phyloP scores from a whole-genome alignment of 2,797 vertebrate genomes.

The Neostethus bicornis region DNA sequence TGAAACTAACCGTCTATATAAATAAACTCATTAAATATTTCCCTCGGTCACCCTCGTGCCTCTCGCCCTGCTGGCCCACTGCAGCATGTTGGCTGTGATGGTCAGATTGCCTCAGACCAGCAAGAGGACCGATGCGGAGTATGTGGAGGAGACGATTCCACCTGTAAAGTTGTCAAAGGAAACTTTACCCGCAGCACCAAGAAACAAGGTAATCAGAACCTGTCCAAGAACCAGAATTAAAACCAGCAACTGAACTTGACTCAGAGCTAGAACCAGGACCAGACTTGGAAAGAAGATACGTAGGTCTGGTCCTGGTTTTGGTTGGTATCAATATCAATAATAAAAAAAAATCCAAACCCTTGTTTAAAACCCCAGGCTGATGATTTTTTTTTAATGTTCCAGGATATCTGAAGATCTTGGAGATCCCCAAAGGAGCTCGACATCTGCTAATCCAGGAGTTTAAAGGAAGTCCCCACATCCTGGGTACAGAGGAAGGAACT shows the following conservation, averaged over 20 bases:
- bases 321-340: no score
- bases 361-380: no score
- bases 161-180: slow-evolving; percentile 93
- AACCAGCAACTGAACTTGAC: no score
- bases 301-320: no score
- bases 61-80: no score
- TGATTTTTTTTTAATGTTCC: neutral
- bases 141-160: slow-evolving; percentile 93
- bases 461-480: slow-evolving; percentile 83
- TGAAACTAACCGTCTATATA: no score
- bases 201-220: slow-evolving; percentile 80
- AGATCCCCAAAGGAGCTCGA: slow-evolving; percentile 92
- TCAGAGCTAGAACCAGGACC: no score
- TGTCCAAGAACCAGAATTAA: no score
- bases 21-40: no score
- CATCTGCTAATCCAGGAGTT: slow-evolving; percentile 93
- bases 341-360: no score
- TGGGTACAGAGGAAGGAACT: slow-evolving; percentile 80
- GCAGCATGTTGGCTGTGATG: slow-evolving; percentile 96
- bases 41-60: no score
- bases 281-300: no score
- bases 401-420: slow-evolving; percentile 96
- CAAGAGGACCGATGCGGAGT: slow-evolving; percentile 95
- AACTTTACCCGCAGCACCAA: slow-evolving; percentile 91
- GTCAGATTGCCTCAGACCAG: slow-evolving; percentile 89